A percentile compares a stretch with the other conserved stretches of the same genome.
Evolutionary conservation across 2,888 invertebrate species (phyloP).

Genomic region (Parnassius orleans): DNA sequence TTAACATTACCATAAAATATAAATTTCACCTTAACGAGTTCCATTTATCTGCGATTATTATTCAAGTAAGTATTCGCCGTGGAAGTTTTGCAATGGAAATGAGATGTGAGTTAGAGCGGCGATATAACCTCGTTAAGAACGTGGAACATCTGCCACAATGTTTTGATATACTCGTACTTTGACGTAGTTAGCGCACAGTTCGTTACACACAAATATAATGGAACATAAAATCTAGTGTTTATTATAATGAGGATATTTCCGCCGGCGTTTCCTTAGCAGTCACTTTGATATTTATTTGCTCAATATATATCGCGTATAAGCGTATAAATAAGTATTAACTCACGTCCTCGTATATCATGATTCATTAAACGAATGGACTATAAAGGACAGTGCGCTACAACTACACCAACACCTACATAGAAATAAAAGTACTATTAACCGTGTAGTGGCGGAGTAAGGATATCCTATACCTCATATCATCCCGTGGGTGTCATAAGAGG

Average conservation of each 20-base stretch:
- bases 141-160: constrained; percentile 7
- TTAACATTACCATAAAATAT: background rate
- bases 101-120: constrained; percentile 20
- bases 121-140: constrained; percentile 19
- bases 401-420: no score
- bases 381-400: no score
- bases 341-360: no score
- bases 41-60: constrained; percentile 8
- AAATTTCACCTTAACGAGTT: constrained; percentile 10
- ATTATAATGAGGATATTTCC: constrained; percentile 6
- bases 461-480: no score
- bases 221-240: constrained; percentile 11
- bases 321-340: background rate
- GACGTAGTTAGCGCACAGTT: background rate
- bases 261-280: background rate
- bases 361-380: no score
- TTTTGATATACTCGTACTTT: constrained; percentile 18
- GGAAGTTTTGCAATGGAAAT: constrained; percentile 22
- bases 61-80: constrained; percentile 14
- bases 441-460: no score
- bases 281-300: background rate
- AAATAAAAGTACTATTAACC: no score
- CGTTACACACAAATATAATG: constrained; percentile 13
- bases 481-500: no score
- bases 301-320: no score